These are phyloP conservation scores for Nomada ferruginata DNA, from an alignment of 2,888 invertebrate genomes.

Conservation along the genomic window DNA sequence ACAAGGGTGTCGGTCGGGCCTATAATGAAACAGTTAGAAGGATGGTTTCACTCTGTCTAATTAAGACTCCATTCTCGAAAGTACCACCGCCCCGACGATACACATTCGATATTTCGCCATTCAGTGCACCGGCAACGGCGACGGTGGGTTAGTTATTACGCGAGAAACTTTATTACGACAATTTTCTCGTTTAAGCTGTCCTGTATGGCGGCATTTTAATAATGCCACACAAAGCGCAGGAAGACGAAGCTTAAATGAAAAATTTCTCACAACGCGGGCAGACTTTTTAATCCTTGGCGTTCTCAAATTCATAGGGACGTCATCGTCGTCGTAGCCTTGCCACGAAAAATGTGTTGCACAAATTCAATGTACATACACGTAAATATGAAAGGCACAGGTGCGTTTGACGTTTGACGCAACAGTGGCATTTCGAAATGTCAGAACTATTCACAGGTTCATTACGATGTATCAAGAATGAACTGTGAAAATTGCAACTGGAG, in stretches of 20 bases:
- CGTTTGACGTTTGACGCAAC: too few relatives aligned
- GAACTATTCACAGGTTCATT: constrained; percentile 1
- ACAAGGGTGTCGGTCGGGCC: constrained; percentile 6
- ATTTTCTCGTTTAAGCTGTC: background rate
- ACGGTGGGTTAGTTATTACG: background rate
- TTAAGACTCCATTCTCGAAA: constrained; percentile 32
- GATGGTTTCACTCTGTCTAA: constrained; percentile 18
- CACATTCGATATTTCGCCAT: constrained; percentile 46
- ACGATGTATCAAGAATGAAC: constrained; percentile 3
- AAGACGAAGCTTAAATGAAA: too few relatives aligned
- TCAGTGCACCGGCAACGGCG: background rate
- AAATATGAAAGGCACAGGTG: background rate
- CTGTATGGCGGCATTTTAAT: background rate
- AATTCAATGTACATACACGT: background rate
- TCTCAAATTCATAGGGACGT: too few relatives aligned
- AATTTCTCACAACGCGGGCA: too few relatives aligned
- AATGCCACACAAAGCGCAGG: background rate
- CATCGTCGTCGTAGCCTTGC: too few relatives aligned
- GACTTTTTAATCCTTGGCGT: too few relatives aligned
- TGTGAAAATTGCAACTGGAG: background rate
- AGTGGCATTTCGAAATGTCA: background rate
- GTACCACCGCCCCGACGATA: background rate
- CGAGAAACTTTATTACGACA: background rate
- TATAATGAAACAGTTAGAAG: constrained; percentile 39
- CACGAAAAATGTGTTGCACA: too few relatives aligned